Percentiles rank a stretch among this genome's conserved stretches.
Evolutionary conservation across 2,797 vertebrate species (phyloP).

Genomic region (Acanthiza pusilla): DNA sequence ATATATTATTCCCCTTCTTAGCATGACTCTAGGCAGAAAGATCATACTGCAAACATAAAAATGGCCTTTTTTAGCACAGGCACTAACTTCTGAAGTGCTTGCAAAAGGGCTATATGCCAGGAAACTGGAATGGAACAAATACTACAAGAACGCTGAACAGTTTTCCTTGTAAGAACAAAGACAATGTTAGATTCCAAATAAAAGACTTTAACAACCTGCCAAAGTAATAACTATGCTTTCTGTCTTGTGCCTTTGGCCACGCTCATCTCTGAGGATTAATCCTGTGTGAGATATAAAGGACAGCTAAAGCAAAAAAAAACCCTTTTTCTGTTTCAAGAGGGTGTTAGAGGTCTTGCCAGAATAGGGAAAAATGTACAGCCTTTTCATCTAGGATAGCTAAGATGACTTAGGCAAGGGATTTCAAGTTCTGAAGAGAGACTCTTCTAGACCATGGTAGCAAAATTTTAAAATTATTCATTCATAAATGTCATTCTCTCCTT

Average conservation of each 20-base stretch:
- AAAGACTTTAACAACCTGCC: constrained; percentile 15
- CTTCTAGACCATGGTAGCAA: not conserved
- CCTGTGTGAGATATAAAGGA: not conserved
- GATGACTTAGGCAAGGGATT: not conserved
- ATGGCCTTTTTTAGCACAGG: not conserved
- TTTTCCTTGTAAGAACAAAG: constrained; percentile 10
- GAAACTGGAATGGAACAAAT: constrained; percentile 14
- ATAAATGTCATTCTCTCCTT: not conserved
- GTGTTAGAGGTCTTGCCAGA: not conserved
- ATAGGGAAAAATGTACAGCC: not conserved
- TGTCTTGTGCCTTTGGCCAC: not conserved
- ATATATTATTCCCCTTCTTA: not conserved
- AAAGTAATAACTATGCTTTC: constrained; percentile 13
- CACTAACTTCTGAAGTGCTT: not conserved
- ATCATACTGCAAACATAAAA: not conserved
- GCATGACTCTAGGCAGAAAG: not conserved
- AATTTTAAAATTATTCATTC: not conserved
- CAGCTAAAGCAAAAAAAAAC: not conserved
- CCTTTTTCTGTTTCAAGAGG: not conserved
- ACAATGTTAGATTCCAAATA: constrained; percentile 15
- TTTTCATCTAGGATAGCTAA: not conserved
- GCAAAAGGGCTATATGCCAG: not conserved
- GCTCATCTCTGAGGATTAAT: constrained; percentile 15
- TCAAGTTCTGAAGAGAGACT: not conserved
- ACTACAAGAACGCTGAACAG: not conserved